Conservation (phyloP, 2,113 vertebrate species). For the Hydrochoerus hydrochaeris region DNA sequence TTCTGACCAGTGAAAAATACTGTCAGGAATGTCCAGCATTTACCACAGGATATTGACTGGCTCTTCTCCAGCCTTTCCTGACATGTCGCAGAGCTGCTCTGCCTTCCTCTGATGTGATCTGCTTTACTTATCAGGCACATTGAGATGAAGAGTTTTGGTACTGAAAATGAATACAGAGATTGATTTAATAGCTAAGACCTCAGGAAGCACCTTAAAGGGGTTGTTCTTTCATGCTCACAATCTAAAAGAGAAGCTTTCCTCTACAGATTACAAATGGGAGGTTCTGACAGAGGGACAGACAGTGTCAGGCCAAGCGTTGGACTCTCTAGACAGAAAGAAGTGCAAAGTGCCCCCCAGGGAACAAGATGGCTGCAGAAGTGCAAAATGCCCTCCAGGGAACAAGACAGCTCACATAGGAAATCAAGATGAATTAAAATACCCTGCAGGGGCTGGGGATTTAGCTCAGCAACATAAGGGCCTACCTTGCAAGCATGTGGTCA, state of each 20-base stretch:
- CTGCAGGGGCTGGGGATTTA: no score
- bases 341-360: background rate
- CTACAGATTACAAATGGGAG: background rate
- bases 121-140: background rate
- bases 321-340: background rate
- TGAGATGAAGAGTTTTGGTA: background rate
- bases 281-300: background rate
- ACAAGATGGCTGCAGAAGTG: background rate
- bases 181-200: background rate
- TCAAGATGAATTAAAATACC: background rate
- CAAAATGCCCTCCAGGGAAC: background rate
- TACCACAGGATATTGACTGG: background rate
- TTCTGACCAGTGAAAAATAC: slow-evolving; percentile 38
- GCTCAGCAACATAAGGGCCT: no score
- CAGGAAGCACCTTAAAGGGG: background rate
- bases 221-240: background rate
- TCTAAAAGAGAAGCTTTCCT: background rate
- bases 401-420: background rate
- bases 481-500: no score
- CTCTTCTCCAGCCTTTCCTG: background rate
- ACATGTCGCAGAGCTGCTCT: background rate
- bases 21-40: background rate
- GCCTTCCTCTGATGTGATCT: background rate
- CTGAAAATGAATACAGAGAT: background rate
- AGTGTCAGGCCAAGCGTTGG: background rate